Evolutionary conservation across 2,113 vertebrate genomes (phyloP).

Genomic region (Synchiropus splendidus): DNA sequence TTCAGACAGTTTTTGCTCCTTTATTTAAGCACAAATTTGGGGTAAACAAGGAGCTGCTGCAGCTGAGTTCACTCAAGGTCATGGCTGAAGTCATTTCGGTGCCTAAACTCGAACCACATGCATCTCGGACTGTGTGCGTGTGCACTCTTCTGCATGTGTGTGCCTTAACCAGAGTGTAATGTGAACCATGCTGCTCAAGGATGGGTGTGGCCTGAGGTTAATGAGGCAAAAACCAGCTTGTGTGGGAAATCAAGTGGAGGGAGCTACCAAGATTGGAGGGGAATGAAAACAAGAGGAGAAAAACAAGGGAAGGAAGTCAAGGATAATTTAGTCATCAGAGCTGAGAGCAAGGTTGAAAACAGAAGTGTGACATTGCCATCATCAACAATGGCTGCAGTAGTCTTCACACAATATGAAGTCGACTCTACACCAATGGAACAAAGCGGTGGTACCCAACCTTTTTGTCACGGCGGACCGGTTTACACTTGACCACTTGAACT

Average conservation of each 20-base stretch:
- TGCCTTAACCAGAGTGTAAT: conserved; percentile 25
- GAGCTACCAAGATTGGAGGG: conserved; percentile 12
- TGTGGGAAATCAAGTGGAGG: conserved; percentile 35
- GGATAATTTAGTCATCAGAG: no score
- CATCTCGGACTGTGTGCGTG: conserved; percentile 1
- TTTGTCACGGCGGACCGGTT: no score
- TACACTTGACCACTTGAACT: no score
- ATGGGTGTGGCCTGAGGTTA: conserved; percentile 46
- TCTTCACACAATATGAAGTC: no score
- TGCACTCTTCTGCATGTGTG: conserved; percentile 4
- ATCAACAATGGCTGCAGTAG: no score
- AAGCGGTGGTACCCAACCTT: no score
- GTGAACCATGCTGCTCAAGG: conserved; percentile 33
- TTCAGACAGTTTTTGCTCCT: conserved; percentile 7
- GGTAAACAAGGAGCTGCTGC: conserved; percentile 20
- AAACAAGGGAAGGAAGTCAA: conserved; percentile 1
- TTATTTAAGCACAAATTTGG: conserved; percentile 11
- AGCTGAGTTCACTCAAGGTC: conserved; percentile 28
- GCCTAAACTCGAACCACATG: conserved; percentile 8
- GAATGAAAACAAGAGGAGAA: conserved; percentile 29
- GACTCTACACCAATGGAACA: no score
- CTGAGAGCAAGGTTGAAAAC: neutral
- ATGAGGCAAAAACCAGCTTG: conserved; percentile 39
- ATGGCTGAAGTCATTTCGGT: conserved; percentile 14
- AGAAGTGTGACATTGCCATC: no score